phyloP scores from a whole-genome alignment of 2,888 invertebrate genomes.

The Meganola albula region DNA sequence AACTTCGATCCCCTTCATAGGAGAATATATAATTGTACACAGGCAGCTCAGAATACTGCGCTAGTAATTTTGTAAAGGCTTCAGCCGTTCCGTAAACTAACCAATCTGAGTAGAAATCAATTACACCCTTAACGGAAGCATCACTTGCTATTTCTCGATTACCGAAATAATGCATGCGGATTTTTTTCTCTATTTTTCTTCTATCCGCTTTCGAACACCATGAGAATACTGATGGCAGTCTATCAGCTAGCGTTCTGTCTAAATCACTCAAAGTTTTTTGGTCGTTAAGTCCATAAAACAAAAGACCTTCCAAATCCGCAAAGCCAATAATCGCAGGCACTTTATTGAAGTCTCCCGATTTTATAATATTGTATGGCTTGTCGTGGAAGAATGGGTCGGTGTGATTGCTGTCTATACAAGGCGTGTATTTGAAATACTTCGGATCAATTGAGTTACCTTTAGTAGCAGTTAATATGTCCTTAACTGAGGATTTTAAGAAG shows the following conservation, averaged over 20 bases:
- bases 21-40: slow-evolving; percentile 59
- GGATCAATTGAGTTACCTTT: slow-evolving; percentile 48
- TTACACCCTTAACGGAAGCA: slow-evolving; percentile 33
- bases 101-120: slow-evolving; percentile 60
- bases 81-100: slow-evolving; percentile 45
- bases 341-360: slow-evolving; percentile 50
- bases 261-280: slow-evolving; percentile 41
- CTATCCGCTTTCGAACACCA: slow-evolving; percentile 47
- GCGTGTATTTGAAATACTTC: slow-evolving; percentile 58
- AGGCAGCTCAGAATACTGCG: slow-evolving; percentile 40
- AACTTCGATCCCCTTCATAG: slow-evolving; percentile 56
- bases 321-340: slow-evolving; percentile 59
- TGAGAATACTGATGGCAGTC: slow-evolving; percentile 56
- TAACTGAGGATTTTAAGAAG: slow-evolving; percentile 38
- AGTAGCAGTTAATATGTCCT: slow-evolving; percentile 42
- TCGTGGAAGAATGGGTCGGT: slow-evolving; percentile 55
- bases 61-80: slow-evolving; percentile 47
- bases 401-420: slow-evolving; percentile 51
- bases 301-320: slow-evolving; percentile 50
- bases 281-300: slow-evolving; percentile 55
- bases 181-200: slow-evolving; percentile 37
- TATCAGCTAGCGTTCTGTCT: slow-evolving; percentile 47
- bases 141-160: slow-evolving; percentile 32
- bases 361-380: slow-evolving; percentile 53
- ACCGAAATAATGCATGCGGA: slow-evolving; percentile 56